Conservation (phyloP, 2,113 vertebrate species). For the Melanotaenia duboulayi region DNA sequence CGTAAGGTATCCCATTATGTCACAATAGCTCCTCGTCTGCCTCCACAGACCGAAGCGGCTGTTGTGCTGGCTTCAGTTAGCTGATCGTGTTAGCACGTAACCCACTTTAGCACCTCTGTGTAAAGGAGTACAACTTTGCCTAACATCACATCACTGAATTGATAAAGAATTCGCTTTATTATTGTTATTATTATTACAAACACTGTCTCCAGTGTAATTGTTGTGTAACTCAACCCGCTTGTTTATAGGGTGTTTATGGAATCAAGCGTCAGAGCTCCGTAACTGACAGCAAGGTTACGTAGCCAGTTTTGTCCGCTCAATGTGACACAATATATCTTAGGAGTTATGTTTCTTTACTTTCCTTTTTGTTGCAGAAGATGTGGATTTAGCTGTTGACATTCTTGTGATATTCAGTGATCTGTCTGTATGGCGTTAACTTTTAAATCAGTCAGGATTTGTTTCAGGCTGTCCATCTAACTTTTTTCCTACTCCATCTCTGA, state of each 20-base stretch:
- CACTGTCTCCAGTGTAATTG: background rate
- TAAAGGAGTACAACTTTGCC: too few species aligned
- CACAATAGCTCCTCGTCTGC: constrained; percentile 34
- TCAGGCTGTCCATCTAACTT: background rate
- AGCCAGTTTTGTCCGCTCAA: constrained; percentile 2
- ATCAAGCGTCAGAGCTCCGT: constrained; percentile 1
- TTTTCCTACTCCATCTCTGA: background rate
- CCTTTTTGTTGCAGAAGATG: background rate
- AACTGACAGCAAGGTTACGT: constrained; percentile 6
- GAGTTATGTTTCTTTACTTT: background rate
- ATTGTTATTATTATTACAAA: background rate
- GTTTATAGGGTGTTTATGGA: constrained; percentile 4
- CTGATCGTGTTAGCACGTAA: constrained; percentile 22
- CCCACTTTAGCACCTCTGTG: background rate
- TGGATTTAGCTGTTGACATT: background rate
- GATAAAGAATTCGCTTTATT: background rate
- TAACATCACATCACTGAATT: background rate
- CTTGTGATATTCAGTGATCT: background rate
- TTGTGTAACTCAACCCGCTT: background rate
- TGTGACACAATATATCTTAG: background rate
- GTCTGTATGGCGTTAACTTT: background rate
- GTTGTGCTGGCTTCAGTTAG: constrained; percentile 13
- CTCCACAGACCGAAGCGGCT: constrained; percentile 6
- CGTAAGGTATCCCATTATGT: constrained; percentile 43
- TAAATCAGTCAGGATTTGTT: background rate